Evolutionary conservation across 2,888 invertebrate species (phyloP).

Genomic region (Euzophera pinguis): DNA sequence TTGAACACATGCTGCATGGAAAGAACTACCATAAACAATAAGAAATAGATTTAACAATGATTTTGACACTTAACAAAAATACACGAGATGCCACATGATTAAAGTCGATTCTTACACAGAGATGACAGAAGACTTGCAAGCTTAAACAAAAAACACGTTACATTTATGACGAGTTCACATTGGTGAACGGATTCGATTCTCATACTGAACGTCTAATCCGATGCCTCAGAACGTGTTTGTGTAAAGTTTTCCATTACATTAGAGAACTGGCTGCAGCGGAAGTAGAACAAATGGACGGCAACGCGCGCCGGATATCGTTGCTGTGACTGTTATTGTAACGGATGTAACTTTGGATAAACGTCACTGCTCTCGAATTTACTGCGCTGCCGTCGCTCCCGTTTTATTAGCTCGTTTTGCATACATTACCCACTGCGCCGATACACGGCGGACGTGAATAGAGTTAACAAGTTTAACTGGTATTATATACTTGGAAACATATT

Average conservation of each 20-base stretch:
- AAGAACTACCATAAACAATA: no score
- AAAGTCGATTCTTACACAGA: no score
- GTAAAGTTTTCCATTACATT: constrained; percentile 70
- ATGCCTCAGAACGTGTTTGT: constrained; percentile 53
- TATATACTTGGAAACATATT: background rate
- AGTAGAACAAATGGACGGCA: constrained; percentile 69
- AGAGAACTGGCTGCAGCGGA: constrained; percentile 47
- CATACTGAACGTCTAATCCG: constrained; percentile 50
- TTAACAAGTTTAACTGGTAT: constrained; percentile 34
- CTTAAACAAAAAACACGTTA: no score
- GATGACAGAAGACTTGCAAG: no score
- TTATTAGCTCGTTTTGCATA: constrained; percentile 74
- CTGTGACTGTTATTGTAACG: constrained; percentile 74
- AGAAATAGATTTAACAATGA: no score
- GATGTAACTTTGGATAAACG: constrained; percentile 78
- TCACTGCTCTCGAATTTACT: constrained; percentile 73
- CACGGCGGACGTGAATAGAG: constrained; percentile 38
- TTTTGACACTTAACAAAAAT: no score
- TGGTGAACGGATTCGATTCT: constrained; percentile 10
- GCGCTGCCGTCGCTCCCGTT: constrained; percentile 56
- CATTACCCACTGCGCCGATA: constrained; percentile 57
- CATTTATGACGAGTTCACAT: no score
- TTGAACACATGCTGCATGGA: no score
- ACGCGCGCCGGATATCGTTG: constrained; percentile 63
- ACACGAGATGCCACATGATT: no score